Evolutionary conservation across 2,797 vertebrate genomes (phyloP).

Genomic region (Schizopygopsis pylzovi): DNA sequence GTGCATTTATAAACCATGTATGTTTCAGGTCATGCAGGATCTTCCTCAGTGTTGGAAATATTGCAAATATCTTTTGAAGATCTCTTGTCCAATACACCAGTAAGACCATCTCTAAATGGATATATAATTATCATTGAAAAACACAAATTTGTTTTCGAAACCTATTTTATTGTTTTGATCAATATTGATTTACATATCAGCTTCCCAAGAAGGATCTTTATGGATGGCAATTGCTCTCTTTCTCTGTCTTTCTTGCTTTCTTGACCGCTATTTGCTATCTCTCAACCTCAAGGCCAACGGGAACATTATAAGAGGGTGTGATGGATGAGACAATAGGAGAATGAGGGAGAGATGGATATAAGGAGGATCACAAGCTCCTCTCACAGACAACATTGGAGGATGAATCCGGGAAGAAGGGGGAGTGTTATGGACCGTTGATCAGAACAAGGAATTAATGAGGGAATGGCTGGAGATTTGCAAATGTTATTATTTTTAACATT

Average conservation of each 20-base stretch:
- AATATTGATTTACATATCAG: background rate
- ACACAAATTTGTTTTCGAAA: background rate
- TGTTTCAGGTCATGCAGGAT: background rate
- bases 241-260: background rate
- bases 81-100: background rate
- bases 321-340: conserved; percentile 39
- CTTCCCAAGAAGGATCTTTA: background rate
- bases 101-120: background rate
- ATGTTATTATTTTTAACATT: background rate
- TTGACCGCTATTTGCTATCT: background rate
- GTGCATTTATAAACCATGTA: background rate
- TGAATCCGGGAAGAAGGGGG: conserved; percentile 25
- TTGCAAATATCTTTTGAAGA: background rate
- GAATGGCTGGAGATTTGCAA: conserved; percentile 8
- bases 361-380: conserved; percentile 3
- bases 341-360: conserved; percentile 17
- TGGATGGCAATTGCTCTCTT: background rate
- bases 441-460: conserved; percentile 18
- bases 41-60: background rate
- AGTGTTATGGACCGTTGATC: conserved; percentile 48
- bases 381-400: conserved; percentile 17
- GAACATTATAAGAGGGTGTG: conserved; percentile 43
- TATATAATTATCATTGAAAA: background rate
- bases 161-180: background rate
- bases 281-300: conserved; percentile 5